These are phyloP conservation scores for Mesembrinibis cayennensis DNA, from an alignment of 2,113 vertebrate species.

Conservation along the genomic window DNA sequence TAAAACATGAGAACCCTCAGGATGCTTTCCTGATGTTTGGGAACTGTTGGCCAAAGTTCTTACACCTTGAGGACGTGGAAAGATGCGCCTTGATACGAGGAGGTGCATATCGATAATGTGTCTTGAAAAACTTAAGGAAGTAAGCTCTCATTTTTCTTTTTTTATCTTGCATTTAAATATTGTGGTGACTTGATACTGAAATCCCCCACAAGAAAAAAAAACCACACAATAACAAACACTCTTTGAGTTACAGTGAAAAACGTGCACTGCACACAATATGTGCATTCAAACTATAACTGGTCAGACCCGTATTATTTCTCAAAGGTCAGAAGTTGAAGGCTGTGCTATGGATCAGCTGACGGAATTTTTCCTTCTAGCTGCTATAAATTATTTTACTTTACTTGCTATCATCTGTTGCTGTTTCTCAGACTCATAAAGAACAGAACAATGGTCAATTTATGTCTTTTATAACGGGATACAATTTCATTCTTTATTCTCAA, in stretches of 20 bases:
- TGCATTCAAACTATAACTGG: neutral
- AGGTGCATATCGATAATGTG: neutral
- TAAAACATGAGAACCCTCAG: neutral
- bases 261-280: neutral
- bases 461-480: neutral
- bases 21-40: neutral
- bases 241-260: neutral
- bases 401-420: neutral
- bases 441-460: neutral
- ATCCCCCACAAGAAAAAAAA: too few relatives aligned
- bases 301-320: neutral
- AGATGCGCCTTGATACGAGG: neutral
- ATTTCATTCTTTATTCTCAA: neutral
- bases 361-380: neutral
- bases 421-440: neutral
- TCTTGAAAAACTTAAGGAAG: neutral
- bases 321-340: neutral
- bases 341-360: neutral
- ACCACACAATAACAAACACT: neutral
- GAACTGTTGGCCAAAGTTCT: neutral
- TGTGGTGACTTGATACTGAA: neutral
- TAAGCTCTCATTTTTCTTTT: neutral
- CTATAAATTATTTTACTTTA: neutral
- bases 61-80: neutral
- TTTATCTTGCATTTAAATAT: neutral